phyloP scores from a whole-genome alignment of 2,113 vertebrate species.

The Chunga burmeisteri region DNA sequence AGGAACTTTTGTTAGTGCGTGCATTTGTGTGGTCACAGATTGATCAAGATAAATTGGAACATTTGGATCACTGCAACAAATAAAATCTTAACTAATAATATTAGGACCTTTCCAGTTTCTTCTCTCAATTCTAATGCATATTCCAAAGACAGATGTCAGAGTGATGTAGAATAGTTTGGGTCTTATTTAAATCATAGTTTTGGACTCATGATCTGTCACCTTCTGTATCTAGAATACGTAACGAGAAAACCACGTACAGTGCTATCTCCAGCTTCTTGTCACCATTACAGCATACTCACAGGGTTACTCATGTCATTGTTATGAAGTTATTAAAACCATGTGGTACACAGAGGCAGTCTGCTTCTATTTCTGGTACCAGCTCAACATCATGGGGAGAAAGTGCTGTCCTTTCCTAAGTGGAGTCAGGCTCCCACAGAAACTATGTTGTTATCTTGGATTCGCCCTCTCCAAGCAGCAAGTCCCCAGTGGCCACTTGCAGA shows the following conservation, averaged over 20 bases:
- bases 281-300: not conserved
- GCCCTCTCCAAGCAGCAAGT: not conserved
- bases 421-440: not conserved
- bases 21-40: not conserved
- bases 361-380: constrained; percentile 16
- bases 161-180: not conserved
- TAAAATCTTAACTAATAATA: not conserved
- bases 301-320: constrained; percentile 14
- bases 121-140: not conserved
- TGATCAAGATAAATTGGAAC: not conserved
- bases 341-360: not conserved
- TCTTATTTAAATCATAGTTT: not conserved
- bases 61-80: not conserved
- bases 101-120: not conserved
- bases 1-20: not conserved
- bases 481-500: not conserved
- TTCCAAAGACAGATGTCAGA: not conserved
- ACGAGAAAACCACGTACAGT: not conserved
- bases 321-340: not conserved
- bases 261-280: not conserved
- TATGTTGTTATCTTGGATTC: not conserved
- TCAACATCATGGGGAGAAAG: not conserved
- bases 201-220: not conserved
- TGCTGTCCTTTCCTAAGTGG: not conserved
- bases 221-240: not conserved